A percentile compares a stretch with the other conserved stretches of the same genome.
Conservation (phyloP, 2,797 vertebrate species). For the Calcarius lapponicus region DNA sequence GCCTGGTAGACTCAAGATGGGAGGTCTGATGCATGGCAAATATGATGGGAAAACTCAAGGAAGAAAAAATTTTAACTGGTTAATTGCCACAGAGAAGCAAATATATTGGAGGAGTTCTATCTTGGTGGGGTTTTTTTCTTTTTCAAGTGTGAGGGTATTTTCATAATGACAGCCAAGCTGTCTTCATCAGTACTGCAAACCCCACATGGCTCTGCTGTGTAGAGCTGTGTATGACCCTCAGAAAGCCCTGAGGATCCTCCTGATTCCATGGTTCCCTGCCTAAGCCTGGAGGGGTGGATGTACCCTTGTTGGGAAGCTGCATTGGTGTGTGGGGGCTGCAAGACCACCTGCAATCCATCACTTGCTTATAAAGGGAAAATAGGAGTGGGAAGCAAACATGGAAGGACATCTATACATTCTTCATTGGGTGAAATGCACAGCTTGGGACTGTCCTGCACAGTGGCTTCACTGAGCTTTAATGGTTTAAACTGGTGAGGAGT, state of each 20-base stretch:
- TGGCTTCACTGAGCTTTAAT: background rate
- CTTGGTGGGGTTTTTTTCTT: accelerated
- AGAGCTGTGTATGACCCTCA: background rate
- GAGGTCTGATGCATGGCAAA: background rate
- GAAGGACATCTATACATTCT: accelerated
- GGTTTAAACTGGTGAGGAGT: background rate
- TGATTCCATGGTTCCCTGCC: background rate
- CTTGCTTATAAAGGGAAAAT: background rate
- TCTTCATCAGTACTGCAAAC: background rate
- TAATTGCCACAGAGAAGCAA: background rate
- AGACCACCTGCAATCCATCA: background rate
- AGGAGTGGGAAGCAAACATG: background rate
- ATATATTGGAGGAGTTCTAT: accelerated
- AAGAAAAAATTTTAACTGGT: background rate
- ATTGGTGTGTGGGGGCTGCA: accelerated
- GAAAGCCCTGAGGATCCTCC: background rate
- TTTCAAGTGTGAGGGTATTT: background rate
- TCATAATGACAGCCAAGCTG: background rate
- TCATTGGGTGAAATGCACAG: background rate
- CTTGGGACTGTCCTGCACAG: accelerated
- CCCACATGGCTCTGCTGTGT: accelerated
- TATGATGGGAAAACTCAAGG: background rate
- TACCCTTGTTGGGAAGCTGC: background rate
- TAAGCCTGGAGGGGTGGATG: background rate
- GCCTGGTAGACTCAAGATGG: background rate